These are phyloP conservation scores for Microctenopoma steveboyesi DNA, from an alignment of 2,797 vertebrate genomes.

Conservation along the genomic window DNA sequence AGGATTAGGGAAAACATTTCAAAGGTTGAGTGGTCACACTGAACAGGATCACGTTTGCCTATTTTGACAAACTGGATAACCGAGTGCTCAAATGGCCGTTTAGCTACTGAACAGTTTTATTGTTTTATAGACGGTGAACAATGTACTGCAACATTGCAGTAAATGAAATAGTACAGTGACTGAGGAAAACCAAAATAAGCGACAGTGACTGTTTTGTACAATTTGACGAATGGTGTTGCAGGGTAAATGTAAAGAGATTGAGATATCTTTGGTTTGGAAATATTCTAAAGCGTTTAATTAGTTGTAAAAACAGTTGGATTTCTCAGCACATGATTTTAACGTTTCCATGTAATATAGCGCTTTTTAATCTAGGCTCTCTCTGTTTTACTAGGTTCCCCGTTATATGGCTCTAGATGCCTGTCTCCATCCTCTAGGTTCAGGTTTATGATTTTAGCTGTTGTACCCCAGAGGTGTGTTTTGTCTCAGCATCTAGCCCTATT, in stretches of 20 bases:
- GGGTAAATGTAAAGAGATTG: slow-evolving; percentile 37
- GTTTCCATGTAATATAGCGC: slow-evolving; percentile 31
- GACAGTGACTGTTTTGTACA: slow-evolving; percentile 36
- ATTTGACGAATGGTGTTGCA: slow-evolving; percentile 28
- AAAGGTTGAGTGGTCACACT: slow-evolving; percentile 38
- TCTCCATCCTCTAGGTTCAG: slow-evolving; percentile 51
- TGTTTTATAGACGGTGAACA: slow-evolving; percentile 47
- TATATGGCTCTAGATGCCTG: slow-evolving; percentile 53
- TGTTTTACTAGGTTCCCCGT: slow-evolving; percentile 54
- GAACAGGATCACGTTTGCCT: slow-evolving; percentile 55
- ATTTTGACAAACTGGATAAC: slow-evolving; percentile 49
- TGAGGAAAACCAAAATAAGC: slow-evolving; percentile 27
- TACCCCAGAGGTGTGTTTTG: slow-evolving; percentile 72
- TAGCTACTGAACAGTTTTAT: slow-evolving; percentile 29
- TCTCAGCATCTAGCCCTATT: slow-evolving; percentile 72
- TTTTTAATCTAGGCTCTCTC: slow-evolving; percentile 55
- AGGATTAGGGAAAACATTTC: slow-evolving; percentile 58
- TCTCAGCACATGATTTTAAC: slow-evolving; percentile 31
- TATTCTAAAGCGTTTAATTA: slow-evolving; percentile 28
- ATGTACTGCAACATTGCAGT: slow-evolving; percentile 24
- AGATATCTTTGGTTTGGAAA: slow-evolving; percentile 27
- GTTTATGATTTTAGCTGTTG: slow-evolving; percentile 66
- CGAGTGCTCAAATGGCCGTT: slow-evolving; percentile 52
- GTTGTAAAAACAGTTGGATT: slow-evolving; percentile 19
- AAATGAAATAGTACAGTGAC: slow-evolving; percentile 19